phyloP scores from a whole-genome alignment of 2,888 invertebrate genomes.

The Acleris emargana region DNA sequence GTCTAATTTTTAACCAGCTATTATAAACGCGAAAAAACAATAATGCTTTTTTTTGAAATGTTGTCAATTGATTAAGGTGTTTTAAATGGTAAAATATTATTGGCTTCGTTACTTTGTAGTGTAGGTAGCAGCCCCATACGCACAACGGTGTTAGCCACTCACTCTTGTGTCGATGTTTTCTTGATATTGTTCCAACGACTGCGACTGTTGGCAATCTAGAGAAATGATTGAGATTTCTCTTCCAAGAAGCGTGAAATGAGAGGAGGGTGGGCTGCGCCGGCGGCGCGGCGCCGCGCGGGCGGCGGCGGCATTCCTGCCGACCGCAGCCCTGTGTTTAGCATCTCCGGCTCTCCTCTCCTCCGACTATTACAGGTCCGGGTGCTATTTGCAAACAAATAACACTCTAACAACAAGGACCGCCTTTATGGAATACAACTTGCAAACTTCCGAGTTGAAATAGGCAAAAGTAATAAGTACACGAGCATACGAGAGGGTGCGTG shows the following conservation, averaged over 20 bases:
- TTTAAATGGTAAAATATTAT: no score
- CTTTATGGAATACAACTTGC: not conserved
- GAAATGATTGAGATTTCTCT: slow-evolving; percentile 75
- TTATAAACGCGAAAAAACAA: no score
- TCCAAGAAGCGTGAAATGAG: slow-evolving; percentile 74
- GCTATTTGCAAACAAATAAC: slow-evolving; percentile 4
- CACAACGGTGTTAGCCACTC: no score
- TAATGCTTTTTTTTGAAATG: no score
- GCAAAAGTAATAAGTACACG: no score
- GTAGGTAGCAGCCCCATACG: no score
- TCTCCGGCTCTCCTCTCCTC: slow-evolving; percentile 43
- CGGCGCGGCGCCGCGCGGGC: slow-evolving; percentile 44
- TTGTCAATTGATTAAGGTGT: no score
- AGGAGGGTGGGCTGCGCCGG: slow-evolving; percentile 51
- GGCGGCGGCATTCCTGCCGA: slow-evolving; percentile 68
- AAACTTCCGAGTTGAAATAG: not conserved
- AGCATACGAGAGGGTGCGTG: no score
- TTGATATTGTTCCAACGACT: slow-evolving; percentile 62
- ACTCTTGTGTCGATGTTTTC: slow-evolving; percentile 34
- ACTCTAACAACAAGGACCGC: not conserved
- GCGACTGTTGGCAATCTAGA: slow-evolving; percentile 64
- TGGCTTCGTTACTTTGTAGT: no score
- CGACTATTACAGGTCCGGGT: slow-evolving; percentile 8
- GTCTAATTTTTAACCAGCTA: no score
- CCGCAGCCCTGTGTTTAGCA: slow-evolving; percentile 75